phyloP scores from a whole-genome alignment of 1,140 invertebrate genomes.

The Drosophila azteca region DNA sequence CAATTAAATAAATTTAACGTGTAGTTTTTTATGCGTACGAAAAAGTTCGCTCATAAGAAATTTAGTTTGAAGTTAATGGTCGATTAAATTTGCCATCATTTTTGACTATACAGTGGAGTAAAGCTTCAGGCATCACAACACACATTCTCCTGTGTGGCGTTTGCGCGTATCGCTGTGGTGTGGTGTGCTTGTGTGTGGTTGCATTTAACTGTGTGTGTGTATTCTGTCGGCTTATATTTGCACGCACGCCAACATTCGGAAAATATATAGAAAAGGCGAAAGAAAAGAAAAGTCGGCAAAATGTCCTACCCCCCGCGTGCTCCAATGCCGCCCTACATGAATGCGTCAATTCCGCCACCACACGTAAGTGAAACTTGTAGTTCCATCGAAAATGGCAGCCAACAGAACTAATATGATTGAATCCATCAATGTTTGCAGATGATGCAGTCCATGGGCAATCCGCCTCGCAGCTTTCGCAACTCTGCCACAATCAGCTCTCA shows the following conservation, averaged over 20 bases:
- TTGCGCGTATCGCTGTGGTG: constrained; percentile 36
- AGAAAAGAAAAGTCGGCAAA: constrained; percentile 29
- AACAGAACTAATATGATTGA: not conserved
- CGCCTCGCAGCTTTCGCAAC: constrained; percentile 83
- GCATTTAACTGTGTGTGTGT: constrained; percentile 29
- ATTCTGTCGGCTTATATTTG: constrained; percentile 66
- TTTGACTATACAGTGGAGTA: constrained; percentile 7
- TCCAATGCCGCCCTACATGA: constrained; percentile 86
- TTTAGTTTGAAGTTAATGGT: not conserved
- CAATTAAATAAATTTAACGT: not conserved
- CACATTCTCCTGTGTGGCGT: constrained; percentile 58
- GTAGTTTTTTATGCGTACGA: too few relatives aligned
- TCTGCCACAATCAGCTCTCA: constrained; percentile 82
- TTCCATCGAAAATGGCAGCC: not conserved
- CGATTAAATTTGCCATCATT: not conserved
- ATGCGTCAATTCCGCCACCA: constrained; percentile 85
- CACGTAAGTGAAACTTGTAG: constrained; percentile 57
- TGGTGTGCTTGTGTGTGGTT: constrained; percentile 29
- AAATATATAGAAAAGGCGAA: constrained; percentile 31
- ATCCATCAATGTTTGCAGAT: constrained; percentile 75
- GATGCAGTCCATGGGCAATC: constrained; percentile 84
- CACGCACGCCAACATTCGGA: constrained; percentile 47
- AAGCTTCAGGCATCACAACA: constrained; percentile 26
- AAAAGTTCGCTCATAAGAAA: too few relatives aligned
- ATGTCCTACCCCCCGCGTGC: constrained; percentile 84